These are phyloP conservation scores for Mesoclemmys tuberculata DNA, from an alignment of 2,113 vertebrate species.

Conservation along the genomic window DNA sequence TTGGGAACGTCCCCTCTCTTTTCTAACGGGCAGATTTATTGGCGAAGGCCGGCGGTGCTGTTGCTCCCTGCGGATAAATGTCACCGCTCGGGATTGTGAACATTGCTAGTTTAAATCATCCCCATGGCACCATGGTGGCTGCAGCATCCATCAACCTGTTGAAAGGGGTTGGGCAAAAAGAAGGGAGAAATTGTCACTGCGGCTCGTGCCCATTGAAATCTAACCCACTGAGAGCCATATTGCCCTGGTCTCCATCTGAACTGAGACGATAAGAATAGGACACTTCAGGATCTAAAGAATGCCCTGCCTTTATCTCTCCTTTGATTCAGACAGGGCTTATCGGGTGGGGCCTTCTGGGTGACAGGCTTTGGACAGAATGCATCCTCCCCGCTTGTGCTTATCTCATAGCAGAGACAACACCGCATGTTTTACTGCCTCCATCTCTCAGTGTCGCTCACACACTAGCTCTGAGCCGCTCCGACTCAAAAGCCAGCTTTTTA, in stretches of 20 bases:
- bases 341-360: background rate
- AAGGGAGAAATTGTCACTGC: background rate
- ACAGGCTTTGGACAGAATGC: background rate
- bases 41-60: background rate
- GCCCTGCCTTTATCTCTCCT: background rate
- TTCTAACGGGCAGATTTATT: background rate
- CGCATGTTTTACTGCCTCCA: background rate
- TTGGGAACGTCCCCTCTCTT: background rate
- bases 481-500: background rate
- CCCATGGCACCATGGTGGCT: background rate
- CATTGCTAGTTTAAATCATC: background rate
- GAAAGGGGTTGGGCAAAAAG: background rate
- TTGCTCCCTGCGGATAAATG: background rate
- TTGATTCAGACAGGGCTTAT: background rate
- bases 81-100: background rate
- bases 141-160: background rate
- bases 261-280: constrained; percentile 21
- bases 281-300: background rate
- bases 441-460: background rate
- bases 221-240: background rate
- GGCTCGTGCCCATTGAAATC: background rate
- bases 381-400: background rate
- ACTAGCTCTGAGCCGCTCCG: background rate
- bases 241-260: background rate
- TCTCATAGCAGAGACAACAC: background rate